These are phyloP conservation scores for Uromys caudimaculatus DNA, from an alignment of 2,797 vertebrate genomes.

Conservation along the genomic window DNA sequence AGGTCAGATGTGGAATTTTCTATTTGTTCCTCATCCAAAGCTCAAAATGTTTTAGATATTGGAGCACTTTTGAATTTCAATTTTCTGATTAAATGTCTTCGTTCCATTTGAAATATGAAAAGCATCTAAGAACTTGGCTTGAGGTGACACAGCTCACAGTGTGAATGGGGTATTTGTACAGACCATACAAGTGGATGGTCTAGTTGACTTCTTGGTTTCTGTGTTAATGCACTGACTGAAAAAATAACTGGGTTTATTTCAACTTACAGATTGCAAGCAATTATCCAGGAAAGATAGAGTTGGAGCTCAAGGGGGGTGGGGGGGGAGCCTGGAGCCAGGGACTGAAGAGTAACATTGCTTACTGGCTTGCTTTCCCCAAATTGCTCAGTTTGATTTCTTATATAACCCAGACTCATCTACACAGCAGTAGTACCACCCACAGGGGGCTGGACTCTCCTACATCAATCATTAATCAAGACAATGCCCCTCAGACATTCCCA, in stretches of 20 bases:
- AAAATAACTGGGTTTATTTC: background rate
- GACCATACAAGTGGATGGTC: background rate
- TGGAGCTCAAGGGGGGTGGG: background rate
- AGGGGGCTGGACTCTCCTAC: background rate
- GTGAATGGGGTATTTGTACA: background rate
- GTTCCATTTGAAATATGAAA: background rate
- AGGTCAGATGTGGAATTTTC: background rate
- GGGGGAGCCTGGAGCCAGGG: background rate
- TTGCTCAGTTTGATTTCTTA: background rate
- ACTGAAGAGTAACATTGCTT: background rate
- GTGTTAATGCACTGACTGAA: background rate
- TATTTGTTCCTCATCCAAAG: no score
- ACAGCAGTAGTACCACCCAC: background rate
- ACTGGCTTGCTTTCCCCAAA: background rate
- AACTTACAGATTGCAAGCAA: background rate
- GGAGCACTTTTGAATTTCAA: background rate
- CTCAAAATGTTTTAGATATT: background rate
- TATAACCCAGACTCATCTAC: background rate
- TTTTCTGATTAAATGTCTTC: background rate
- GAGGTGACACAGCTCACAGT: background rate
- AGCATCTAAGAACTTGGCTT: constrained; percentile 12
- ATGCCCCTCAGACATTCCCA: background rate
- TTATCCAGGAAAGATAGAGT: background rate
- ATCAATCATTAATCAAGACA: background rate
- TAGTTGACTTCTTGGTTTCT: background rate